Conservation (phyloP, 2,888 invertebrate species). For the Drosophila anomalipes region DNA sequence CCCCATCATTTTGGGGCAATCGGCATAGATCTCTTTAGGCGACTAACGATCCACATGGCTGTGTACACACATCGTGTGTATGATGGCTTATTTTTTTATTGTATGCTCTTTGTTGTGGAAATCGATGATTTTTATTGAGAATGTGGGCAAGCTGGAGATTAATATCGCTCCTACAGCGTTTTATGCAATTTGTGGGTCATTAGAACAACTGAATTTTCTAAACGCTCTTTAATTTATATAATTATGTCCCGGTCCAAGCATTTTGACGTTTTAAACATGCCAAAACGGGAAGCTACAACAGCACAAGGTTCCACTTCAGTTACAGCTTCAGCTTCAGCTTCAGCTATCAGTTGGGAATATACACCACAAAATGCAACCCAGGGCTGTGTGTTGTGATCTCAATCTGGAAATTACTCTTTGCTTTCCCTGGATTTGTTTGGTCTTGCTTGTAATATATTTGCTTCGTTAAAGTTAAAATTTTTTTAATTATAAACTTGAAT, state of each 20-base stretch:
- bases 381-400: slow-evolving; percentile 40
- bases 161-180: slow-evolving; percentile 34
- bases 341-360: background rate
- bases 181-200: slow-evolving; percentile 66
- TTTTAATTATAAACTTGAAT: background rate
- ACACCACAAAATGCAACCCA: slow-evolving; percentile 29
- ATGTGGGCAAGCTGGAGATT: slow-evolving; percentile 58
- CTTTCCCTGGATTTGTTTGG: background rate
- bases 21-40: slow-evolving; percentile 59
- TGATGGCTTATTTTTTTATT: background rate
- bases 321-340: background rate
- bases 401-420: background rate
- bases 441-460: background rate
- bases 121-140: slow-evolving; percentile 36
- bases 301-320: background rate
- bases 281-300: slow-evolving; percentile 20
- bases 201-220: slow-evolving; percentile 68
- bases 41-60: slow-evolving; percentile 33
- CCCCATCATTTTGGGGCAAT: slow-evolving; percentile 41
- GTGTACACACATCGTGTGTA: slow-evolving; percentile 11
- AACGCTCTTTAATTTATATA: slow-evolving; percentile 71
- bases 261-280: slow-evolving; percentile 38
- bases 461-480: background rate
- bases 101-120: slow-evolving; percentile 34
- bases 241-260: slow-evolving; percentile 47